Percentiles rank a stretch among this genome's conserved stretches.
These are phyloP conservation scores for Cephus runcator DNA, from an alignment of 2,888 invertebrate species.

Conservation along the genomic window DNA sequence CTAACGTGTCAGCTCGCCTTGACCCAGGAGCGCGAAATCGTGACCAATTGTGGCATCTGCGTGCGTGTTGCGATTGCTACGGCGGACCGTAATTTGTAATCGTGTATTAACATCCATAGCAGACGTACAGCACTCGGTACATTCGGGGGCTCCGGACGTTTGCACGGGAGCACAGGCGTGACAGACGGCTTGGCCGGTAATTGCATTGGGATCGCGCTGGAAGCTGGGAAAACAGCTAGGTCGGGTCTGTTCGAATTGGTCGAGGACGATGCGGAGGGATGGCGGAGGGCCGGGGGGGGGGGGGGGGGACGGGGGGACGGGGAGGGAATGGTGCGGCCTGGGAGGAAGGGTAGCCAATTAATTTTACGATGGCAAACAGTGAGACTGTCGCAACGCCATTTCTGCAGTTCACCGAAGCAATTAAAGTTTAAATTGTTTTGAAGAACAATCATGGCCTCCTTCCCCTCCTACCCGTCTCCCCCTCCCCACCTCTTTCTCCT, in stretches of 20 bases:
- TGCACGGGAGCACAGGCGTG: constrained; percentile 21
- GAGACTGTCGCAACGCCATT: constrained; percentile 54
- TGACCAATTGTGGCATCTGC: background rate
- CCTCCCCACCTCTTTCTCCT: background rate
- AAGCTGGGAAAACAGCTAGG: constrained; percentile 39
- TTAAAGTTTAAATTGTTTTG: constrained; percentile 55
- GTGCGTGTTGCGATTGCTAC: background rate
- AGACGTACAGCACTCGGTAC: background rate
- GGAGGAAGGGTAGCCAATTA: constrained; percentile 43
- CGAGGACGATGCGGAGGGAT: constrained; percentile 11
- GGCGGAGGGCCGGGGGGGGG: constrained; percentile 9
- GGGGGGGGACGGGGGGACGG: no score
- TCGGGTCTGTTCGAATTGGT: constrained; percentile 36
- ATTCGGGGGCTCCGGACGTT: background rate
- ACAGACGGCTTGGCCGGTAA: constrained; percentile 43
- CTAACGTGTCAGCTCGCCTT: background rate
- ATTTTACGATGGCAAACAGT: constrained; percentile 54
- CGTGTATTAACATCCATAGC: background rate
- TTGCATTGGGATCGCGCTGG: constrained; percentile 47
- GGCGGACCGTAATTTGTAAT: background rate
- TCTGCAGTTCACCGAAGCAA: constrained; percentile 55
- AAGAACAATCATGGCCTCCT: constrained; percentile 47
- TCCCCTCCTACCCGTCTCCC: background rate
- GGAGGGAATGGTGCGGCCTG: constrained; percentile 6
- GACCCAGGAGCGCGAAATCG: background rate